Evolutionary conservation across 2,113 vertebrate species (phyloP).

Genomic region (Spermophilus dauricus): DNA sequence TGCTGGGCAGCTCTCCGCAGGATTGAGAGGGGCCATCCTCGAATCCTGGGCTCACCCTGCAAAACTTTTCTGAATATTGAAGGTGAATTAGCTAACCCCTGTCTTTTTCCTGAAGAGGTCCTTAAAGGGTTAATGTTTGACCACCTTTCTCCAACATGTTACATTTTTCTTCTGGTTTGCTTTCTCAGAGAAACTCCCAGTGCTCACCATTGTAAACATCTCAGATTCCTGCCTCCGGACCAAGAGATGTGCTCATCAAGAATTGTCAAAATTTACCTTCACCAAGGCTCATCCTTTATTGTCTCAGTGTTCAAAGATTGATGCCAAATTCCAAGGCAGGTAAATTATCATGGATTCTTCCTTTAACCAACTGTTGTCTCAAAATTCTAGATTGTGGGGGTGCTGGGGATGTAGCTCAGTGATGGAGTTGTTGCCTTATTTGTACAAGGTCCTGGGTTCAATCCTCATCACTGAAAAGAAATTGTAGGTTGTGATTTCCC

Average conservation of each 20-base stretch:
- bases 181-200: slow-evolving; percentile 79
- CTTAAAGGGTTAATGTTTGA: slow-evolving; percentile 15
- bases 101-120: not conserved
- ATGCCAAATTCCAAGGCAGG: slow-evolving; percentile 68
- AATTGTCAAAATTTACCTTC: not conserved
- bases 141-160: not conserved
- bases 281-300: slow-evolving; percentile 3
- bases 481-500: slow-evolving; percentile 26
- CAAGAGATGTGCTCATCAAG: not conserved
- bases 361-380: not conserved
- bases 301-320: slow-evolving; percentile 22
- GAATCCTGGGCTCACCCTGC: slow-evolving; percentile 48
- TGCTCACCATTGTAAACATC: slow-evolving; percentile 70
- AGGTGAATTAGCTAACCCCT: slow-evolving; percentile 52
- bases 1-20: slow-evolving; percentile 84
- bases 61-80: slow-evolving; percentile 50
- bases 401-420: not conserved
- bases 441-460: not conserved
- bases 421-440: not conserved
- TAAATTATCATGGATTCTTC: slow-evolving; percentile 59
- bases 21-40: slow-evolving; percentile 81
- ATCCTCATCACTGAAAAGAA: not conserved
- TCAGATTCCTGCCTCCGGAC: slow-evolving; percentile 4
- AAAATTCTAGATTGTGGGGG: slow-evolving; percentile 5
- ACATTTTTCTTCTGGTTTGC: slow-evolving; percentile 44